Conservation (phyloP, 1,140 invertebrate genomes). For the Kradibia gibbosae region DNA sequence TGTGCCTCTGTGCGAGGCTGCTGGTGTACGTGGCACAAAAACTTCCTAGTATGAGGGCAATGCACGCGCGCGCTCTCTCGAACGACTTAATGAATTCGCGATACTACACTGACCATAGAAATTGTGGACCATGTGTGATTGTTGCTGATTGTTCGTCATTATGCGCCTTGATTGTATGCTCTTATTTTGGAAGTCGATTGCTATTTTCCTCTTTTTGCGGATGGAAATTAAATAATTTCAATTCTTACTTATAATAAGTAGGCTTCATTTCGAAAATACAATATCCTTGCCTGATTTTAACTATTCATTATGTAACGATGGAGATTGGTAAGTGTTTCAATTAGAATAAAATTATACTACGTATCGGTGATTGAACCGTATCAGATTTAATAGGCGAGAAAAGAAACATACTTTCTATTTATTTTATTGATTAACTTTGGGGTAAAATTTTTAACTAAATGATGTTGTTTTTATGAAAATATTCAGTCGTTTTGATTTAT, state of each 20-base stretch:
- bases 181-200: constrained; percentile 43
- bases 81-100: constrained; percentile 50
- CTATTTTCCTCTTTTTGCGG: constrained; percentile 39
- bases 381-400: no score
- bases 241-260: constrained; percentile 36
- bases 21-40: constrained; percentile 46
- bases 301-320: neutral
- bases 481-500: no score
- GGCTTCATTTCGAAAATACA: constrained; percentile 23
- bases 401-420: no score
- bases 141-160: constrained; percentile 46
- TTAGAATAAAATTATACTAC: neutral
- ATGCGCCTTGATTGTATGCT: constrained; percentile 30
- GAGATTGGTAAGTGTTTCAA: neutral
- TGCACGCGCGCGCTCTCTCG: constrained; percentile 6
- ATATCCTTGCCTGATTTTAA: neutral
- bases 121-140: constrained; percentile 41
- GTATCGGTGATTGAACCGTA: no score
- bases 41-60: constrained; percentile 18
- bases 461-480: no score
- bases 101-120: constrained; percentile 39
- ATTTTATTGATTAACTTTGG: no score
- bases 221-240: constrained; percentile 52
- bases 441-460: no score
- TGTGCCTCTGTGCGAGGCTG: neutral